Base-by-base conservation (phyloP, 2,888 invertebrate species). In the Lithophane socia region DNA sequence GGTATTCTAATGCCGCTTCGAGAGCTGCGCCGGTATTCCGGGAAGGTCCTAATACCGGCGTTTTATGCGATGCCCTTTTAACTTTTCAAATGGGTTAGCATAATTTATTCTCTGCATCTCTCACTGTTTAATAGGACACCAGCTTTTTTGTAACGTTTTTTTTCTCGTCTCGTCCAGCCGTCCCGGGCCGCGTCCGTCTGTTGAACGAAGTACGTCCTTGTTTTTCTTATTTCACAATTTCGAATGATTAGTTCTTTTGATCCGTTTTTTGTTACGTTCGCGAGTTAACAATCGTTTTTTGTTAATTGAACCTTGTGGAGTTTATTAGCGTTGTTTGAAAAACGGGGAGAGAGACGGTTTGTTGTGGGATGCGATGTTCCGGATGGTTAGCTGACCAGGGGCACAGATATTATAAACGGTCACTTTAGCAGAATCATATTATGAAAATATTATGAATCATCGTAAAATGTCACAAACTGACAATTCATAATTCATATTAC, bases 81-180 rank as follows among this genome's bases (percentile, higher is more conserved):
- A 92, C 93, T 83, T 83, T 79, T 79, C 76, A 82, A 87, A 87
- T 87, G 86, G 86, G 80, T 81, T 86, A 83, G 77, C 86, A 91
- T 94, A 94, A 95, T 94, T 94, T 94, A 95, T 94, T 93, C 93
- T 83, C 84, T 88, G 91, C 92, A 91, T 92, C 92, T 94, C 92
- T 93, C 92, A 94, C 94, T 93, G 92, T 91, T 92, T 93, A 93
- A 93, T 93, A 93, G 91, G 92, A 92, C 88, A 88, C 84, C 88
- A 91, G 90, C 91, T 92, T 94, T 52, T 92, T 92, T 91, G 88
- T 87, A 79, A 84, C 83, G 84, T 85, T 91, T 90, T 88, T 75
- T 83, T 69, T 69, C 13, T 58, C 54, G 84, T 85, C 86, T 86
- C 76, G 87, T 87, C 87, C 78, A 29, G 37, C 58, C 79, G 75